Conservation (phyloP, 2,113 vertebrate species). For the Bubo bubo region DNA sequence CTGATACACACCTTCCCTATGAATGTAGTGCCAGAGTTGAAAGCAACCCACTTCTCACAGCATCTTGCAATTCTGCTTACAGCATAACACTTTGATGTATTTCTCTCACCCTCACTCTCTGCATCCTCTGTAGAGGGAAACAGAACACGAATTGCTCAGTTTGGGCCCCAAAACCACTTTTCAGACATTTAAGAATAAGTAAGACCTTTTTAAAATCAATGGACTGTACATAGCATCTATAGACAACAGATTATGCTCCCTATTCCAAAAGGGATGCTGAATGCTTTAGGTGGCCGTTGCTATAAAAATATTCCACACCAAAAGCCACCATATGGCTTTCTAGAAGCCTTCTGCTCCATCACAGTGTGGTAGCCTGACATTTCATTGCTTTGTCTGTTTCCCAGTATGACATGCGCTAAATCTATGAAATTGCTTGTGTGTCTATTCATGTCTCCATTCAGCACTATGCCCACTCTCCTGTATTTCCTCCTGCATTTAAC, state of each 20-base stretch:
- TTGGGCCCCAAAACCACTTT: background rate
- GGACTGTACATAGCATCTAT: background rate
- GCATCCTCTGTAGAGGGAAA: background rate
- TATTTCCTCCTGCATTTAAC: background rate
- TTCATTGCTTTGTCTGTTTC: background rate
- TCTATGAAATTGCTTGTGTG: background rate
- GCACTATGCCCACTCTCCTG: accelerated
- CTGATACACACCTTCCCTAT: background rate
- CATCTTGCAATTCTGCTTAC: background rate
- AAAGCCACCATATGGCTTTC: background rate
- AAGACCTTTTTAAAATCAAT: background rate
- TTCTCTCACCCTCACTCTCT: background rate
- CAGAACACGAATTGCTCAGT: background rate
- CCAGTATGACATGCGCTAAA: accelerated
- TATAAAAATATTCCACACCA: background rate
- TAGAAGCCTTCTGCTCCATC: background rate
- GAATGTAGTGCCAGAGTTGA: background rate
- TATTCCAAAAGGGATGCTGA: background rate
- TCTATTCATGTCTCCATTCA: background rate
- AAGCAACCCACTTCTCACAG: background rate
- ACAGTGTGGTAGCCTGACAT: background rate
- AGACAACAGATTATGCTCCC: background rate
- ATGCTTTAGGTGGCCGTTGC: background rate
- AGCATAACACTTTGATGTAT: accelerated
- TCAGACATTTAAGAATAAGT: background rate